phyloP scores from a whole-genome alignment of 2,113 vertebrate species.

The Pampusana beccarii region DNA sequence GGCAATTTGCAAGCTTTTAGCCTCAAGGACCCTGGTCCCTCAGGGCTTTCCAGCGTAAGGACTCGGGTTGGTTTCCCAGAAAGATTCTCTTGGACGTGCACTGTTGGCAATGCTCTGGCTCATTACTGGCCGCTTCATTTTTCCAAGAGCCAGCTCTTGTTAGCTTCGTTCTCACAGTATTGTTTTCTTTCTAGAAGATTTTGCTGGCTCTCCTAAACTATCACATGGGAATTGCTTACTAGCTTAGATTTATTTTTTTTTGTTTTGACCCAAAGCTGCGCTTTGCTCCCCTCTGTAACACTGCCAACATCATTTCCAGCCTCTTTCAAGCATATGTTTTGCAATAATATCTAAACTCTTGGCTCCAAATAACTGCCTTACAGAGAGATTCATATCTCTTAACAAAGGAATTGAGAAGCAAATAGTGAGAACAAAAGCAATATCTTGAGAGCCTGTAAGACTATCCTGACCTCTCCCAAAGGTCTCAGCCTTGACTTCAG shows the following conservation, averaged over 20 bases:
- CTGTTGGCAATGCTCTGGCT: neutral
- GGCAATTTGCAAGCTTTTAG: slow-evolving; percentile 34
- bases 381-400: slow-evolving; percentile 46
- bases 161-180: slow-evolving; percentile 55
- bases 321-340: slow-evolving; percentile 63
- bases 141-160: slow-evolving; percentile 35
- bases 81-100: slow-evolving; percentile 28
- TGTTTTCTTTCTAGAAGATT: slow-evolving; percentile 64
- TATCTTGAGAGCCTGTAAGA: slow-evolving; percentile 2
- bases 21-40: slow-evolving; percentile 2
- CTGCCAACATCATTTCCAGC: slow-evolving; percentile 62
- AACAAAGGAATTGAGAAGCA: slow-evolving; percentile 1
- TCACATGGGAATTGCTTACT: slow-evolving; percentile 60
- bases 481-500: neutral
- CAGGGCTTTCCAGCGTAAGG: neutral
- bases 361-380: slow-evolving; percentile 34
- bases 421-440: slow-evolving; percentile 29
- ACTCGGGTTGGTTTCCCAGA: slow-evolving; percentile 24
- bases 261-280: slow-evolving; percentile 56
- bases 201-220: slow-evolving; percentile 41
- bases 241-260: slow-evolving; percentile 37
- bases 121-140: neutral
- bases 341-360: slow-evolving; percentile 55
- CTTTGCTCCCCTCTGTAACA: slow-evolving; percentile 35
- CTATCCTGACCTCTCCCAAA: slow-evolving; percentile 40